Percentiles rank a stretch among this genome's conserved stretches.
Conservation (phyloP, 2,888 invertebrate species). For the Drosophila leonis region DNA sequence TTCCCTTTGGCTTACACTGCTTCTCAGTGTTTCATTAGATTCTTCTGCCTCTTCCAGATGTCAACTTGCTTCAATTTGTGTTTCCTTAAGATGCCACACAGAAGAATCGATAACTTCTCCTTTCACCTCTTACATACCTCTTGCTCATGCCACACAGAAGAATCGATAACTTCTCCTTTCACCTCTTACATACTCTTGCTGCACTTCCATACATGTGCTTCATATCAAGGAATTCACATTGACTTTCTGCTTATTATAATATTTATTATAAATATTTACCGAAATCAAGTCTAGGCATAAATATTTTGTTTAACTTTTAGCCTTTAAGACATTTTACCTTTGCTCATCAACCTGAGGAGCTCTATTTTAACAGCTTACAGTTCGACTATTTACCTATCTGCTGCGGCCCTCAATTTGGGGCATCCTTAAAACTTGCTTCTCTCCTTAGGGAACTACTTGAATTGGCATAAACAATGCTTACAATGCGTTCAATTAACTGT, state of each 20-base stretch:
- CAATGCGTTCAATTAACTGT: slow-evolving; percentile 68
- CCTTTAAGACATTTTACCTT: background rate
- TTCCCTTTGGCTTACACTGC: too few relatives aligned
- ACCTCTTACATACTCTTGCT: background rate
- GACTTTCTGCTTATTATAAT: too few relatives aligned
- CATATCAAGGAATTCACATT: background rate
- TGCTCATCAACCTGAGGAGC: background rate
- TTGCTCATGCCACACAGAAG: too few relatives aligned
- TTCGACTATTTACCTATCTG: background rate
- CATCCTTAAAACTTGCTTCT: background rate
- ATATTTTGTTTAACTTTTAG: background rate
- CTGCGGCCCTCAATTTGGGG: background rate
- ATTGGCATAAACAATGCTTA: slow-evolving; percentile 31
- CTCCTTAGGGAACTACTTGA: background rate
- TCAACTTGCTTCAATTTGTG: too few relatives aligned
- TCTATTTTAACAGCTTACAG: background rate
- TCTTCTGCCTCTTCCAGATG: too few relatives aligned
- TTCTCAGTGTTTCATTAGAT: too few relatives aligned
- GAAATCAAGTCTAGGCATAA: background rate
- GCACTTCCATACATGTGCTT: background rate
- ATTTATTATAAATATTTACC: background rate
- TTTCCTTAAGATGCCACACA: too few relatives aligned
- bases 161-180: too few relatives aligned
- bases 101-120: too few relatives aligned
- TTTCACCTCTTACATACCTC: too few relatives aligned